These are phyloP conservation scores for Oscheius onirici DNA, from an alignment of 2,888 invertebrate genomes.

Conservation along the genomic window DNA sequence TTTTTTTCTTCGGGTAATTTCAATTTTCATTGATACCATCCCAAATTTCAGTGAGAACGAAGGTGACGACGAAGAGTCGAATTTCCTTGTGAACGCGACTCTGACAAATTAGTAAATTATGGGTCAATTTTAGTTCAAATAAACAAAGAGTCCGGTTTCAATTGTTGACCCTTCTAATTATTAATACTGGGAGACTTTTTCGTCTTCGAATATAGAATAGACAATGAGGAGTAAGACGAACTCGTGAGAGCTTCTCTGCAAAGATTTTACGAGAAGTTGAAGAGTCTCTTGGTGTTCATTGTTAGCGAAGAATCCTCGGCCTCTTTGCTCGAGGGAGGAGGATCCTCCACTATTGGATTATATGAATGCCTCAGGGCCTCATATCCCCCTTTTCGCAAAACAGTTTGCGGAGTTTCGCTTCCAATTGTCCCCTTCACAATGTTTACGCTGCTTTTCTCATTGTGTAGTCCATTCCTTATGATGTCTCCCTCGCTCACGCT, in stretches of 20 bases:
- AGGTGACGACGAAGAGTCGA: neutral
- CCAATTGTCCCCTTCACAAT: neutral
- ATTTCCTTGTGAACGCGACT: neutral
- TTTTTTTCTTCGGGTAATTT: slow-evolving; percentile 38
- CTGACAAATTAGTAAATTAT: neutral
- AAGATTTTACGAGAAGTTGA: too few species aligned
- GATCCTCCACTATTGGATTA: slow-evolving; percentile 29
- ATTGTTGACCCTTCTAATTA: too few species aligned
- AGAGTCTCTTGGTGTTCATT: too few species aligned
- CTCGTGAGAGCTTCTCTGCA: too few species aligned
- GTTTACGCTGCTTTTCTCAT: neutral
- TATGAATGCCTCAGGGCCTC: slow-evolving; percentile 27
- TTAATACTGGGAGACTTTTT: too few species aligned
- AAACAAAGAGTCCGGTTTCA: too few species aligned
- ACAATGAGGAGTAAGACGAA: too few species aligned
- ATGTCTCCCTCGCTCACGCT: slow-evolving; percentile 9
- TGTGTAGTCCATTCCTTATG: neutral
- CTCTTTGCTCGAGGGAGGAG: neutral
- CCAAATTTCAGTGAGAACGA: slow-evolving; percentile 12
- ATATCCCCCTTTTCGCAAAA: slow-evolving; percentile 18
- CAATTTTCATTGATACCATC: neutral
- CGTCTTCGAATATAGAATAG: too few species aligned
- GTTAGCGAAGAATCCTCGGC: neutral
- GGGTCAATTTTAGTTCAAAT: too few species aligned
- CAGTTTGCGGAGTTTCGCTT: neutral